Percentiles rank a stretch among this genome's conserved stretches.
These are phyloP conservation scores for Pristionchus maxplancki DNA, from an alignment of 2,888 invertebrate species.

Conservation along the genomic window DNA sequence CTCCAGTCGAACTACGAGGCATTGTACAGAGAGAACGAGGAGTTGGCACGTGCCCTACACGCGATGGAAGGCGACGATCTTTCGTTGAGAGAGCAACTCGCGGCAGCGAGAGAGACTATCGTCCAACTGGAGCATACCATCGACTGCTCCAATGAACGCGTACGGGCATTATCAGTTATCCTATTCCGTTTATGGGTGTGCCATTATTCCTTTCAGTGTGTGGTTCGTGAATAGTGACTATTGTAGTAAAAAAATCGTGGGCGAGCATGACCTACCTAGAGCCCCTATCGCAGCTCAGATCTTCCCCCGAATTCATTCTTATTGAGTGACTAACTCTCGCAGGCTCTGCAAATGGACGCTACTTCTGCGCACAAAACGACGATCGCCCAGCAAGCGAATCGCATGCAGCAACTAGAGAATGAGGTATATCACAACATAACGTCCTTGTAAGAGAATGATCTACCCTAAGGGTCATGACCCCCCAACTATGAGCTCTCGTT, in stretches of 20 bases:
- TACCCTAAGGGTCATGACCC: no score
- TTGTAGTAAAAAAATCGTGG: background rate
- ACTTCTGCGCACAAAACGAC: constrained; percentile 62
- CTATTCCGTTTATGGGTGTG: constrained; percentile 48
- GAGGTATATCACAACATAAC: no score
- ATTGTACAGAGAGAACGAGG: constrained; percentile 67
- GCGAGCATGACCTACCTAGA: constrained; percentile 15
- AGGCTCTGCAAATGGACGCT: constrained; percentile 61
- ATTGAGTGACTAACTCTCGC: background rate
- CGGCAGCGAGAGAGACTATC: constrained; percentile 69
- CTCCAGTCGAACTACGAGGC: constrained; percentile 60
- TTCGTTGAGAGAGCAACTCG: constrained; percentile 70
- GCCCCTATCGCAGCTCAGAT: constrained; percentile 32
- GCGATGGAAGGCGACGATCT: constrained; percentile 57
- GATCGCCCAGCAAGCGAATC: constrained; percentile 60
- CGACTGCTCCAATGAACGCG: constrained; percentile 54
- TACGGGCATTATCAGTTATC: background rate
- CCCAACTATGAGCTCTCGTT: no score
- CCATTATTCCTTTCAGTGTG: background rate
- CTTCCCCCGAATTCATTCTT: background rate
- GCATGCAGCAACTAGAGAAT: constrained; percentile 59
- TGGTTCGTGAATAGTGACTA: constrained; percentile 52
- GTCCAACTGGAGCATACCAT: constrained; percentile 68
- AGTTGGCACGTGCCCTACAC: constrained; percentile 62
- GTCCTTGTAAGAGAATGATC: no score